Base-by-base conservation (phyloP, 2,113 vertebrate genomes). In the Brachypodius melanocephalos region DNA sequence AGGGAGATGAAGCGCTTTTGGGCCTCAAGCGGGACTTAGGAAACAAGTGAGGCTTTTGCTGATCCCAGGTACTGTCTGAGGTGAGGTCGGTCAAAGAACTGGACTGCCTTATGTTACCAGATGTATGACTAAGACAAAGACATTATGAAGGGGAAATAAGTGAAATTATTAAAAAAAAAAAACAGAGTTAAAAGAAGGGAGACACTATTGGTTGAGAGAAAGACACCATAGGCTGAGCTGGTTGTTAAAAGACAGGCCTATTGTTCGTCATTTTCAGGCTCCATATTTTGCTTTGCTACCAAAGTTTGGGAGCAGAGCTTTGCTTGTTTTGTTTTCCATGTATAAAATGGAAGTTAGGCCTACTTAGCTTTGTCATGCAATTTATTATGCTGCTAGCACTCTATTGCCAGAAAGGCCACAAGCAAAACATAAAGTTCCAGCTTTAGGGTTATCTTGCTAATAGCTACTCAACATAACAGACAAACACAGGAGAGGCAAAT, bases 51-150 rank as follows among this genome's bases (percentile, higher is more conserved):
- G 36, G 91, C 72, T 94, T 95, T 76, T 95, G 81, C 48, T 87
- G 94, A 76, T 88, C 79, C 79, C 93, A 94, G 93, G 90, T 63
- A 85, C 91, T 65, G 90, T 96, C 72, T 21, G 71, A 97, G n/a
- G 90, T 96, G 73, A 98, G 94, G 90, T 95, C 97, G 81, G 92
- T 97, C 94, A 98, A 78, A 85, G 98, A 98, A 85, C 93, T 97
- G 73, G 98, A 98, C 63, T 95, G 98, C 75, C 97, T 98, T 68
- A 93, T 88, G 92, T 95, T 97, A 88, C 63, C 91, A 91, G 69
- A 83, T 91, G 98, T 98, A 31, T 6, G 36, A 72, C 93, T 83
- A 86, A 72, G 92, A 94, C 67, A 96, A 84, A 96, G 59, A 95
- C 65, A 96, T 90, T 59, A 67, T 43, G 51, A 90, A 94, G 79